These are phyloP conservation scores for Rhynchonycteris naso DNA, from an alignment of 2,797 vertebrate genomes.

Conservation along the genomic window DNA sequence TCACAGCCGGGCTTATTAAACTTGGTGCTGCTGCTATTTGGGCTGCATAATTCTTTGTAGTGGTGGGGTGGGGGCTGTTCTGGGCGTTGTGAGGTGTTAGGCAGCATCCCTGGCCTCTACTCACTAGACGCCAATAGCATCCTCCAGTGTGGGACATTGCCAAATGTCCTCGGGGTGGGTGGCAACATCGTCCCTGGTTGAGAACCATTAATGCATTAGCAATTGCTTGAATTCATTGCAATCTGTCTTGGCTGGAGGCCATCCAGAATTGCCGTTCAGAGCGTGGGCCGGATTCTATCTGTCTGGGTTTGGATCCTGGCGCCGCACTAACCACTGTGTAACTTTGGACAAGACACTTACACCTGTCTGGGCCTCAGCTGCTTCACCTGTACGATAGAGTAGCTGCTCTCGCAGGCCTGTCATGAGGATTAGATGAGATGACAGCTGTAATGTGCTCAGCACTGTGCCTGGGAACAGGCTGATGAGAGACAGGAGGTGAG, in stretches of 20 bases:
- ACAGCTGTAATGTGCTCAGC: not conserved
- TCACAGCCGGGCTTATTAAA: not conserved
- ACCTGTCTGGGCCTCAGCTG: not conserved
- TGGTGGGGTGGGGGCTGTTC: not conserved
- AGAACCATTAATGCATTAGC: not conserved
- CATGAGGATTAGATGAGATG: not conserved
- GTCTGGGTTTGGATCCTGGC: not conserved
- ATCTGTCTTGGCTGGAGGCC: too few relatives aligned
- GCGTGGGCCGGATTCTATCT: not conserved
- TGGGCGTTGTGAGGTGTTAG: not conserved
- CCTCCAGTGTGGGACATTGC: not conserved
- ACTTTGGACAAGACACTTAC: not conserved
- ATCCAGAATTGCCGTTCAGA: not conserved
- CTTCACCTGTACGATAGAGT: not conserved
- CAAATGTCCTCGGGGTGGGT: too few relatives aligned
- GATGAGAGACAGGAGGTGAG: not conserved
- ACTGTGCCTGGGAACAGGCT: not conserved
- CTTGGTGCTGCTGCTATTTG: accelerated
- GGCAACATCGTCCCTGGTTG: not conserved
- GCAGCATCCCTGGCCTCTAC: not conserved
- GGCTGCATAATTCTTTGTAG: not conserved
- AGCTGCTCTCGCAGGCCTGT: not conserved
- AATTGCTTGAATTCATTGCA: not conserved
- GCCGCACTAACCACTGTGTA: not conserved
- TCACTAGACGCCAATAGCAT: not conserved